Evolutionary conservation across 2,888 invertebrate genomes (phyloP).

Genomic region (Tipula lateralis): DNA sequence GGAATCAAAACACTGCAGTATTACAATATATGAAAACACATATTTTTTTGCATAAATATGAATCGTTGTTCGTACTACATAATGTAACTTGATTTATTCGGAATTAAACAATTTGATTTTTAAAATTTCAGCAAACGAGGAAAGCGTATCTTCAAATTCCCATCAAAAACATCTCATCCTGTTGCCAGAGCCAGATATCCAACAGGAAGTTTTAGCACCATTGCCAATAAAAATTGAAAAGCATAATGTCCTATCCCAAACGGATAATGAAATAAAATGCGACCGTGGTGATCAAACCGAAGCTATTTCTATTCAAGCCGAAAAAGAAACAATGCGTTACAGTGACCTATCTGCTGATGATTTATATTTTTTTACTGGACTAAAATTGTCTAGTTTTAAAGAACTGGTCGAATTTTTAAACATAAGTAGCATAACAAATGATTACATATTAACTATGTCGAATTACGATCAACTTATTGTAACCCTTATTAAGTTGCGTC

Average conservation of each 20-base stretch:
- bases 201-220: not conserved
- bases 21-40: too few relatives aligned
- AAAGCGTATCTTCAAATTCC: not conserved
- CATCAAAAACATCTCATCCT: not conserved
- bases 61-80: too few relatives aligned
- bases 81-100: too few relatives aligned
- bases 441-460: not conserved
- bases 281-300: not conserved
- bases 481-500: not conserved
- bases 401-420: not conserved
- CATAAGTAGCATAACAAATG: not conserved
- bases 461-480: not conserved
- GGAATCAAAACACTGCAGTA: too few relatives aligned
- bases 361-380: not conserved
- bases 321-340: not conserved
- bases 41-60: too few relatives aligned
- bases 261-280: not conserved
- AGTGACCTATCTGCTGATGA: not conserved
- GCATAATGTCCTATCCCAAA: not conserved
- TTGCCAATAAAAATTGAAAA: not conserved
- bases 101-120: too few relatives aligned
- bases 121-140: too few relatives aligned
- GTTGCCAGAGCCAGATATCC: not conserved
- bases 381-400: not conserved
- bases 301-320: not conserved